Evolutionary conservation across 2,797 vertebrate genomes (phyloP).

Genomic region (Galagoides demidoff): DNA sequence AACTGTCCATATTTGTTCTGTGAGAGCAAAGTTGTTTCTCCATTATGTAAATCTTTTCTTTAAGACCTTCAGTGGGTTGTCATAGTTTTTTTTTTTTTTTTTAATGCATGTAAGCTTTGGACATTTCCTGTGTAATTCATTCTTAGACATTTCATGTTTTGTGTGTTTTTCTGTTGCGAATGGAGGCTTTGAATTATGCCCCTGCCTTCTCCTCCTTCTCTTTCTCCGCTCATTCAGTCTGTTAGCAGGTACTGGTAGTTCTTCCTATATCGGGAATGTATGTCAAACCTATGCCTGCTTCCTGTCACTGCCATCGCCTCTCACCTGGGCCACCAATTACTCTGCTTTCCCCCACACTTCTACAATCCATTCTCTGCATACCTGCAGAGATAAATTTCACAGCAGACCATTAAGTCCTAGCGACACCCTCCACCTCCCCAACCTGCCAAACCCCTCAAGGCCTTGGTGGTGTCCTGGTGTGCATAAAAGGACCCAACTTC

Average conservation of each 20-base stretch:
- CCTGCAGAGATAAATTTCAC: background rate
- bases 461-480: background rate
- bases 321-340: background rate
- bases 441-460: background rate
- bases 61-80: background rate
- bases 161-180: slow-evolving; percentile 67
- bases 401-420: background rate
- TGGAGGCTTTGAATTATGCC: slow-evolving; percentile 46
- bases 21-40: background rate
- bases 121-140: slow-evolving; percentile 44
- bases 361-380: background rate
- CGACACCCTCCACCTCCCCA: background rate
- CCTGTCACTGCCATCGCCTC: background rate
- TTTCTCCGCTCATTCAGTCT: slow-evolving; percentile 3
- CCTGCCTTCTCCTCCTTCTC: slow-evolving; percentile 45
- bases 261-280: background rate
- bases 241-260: background rate
- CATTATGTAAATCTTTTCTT: background rate
- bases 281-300: background rate
- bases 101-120: background rate
- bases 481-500: too few relatives aligned
- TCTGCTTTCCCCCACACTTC: background rate
- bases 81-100: background rate
- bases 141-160: slow-evolving; percentile 32
- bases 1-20: background rate